Evolutionary conservation across 2,797 vertebrate genomes (phyloP).

Genomic region (Poeciliopsis turneri): DNA sequence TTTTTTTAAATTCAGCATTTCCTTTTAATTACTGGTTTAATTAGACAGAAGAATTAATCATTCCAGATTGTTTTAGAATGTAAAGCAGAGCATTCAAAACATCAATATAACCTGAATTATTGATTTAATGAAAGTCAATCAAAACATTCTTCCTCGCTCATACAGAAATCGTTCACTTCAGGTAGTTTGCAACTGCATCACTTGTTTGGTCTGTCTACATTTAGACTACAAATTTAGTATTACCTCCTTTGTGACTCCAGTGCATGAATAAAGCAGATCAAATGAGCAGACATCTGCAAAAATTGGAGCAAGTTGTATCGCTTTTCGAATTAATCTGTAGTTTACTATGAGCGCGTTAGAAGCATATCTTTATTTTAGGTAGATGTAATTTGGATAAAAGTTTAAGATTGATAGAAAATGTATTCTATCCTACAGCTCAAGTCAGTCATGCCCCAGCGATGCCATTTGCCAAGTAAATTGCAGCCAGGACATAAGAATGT

Average conservation of each 20-base stretch:
- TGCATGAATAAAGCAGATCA: background rate
- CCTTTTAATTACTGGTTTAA: background rate
- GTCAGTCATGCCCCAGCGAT: slow-evolving; percentile 40
- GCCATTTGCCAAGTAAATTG: slow-evolving; percentile 40
- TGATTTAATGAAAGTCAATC: too few species aligned
- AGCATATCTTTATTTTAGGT: background rate
- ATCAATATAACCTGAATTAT: background rate
- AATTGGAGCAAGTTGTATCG: background rate
- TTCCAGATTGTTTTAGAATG: background rate
- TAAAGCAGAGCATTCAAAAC: background rate
- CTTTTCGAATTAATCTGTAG: background rate
- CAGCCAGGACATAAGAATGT: slow-evolving; percentile 32
- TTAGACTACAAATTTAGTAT: background rate
- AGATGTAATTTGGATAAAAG: slow-evolving; percentile 31
- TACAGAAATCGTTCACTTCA: background rate
- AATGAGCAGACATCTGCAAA: background rate
- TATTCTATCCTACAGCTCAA: slow-evolving; percentile 31
- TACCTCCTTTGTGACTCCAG: background rate
- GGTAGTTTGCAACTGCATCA: background rate
- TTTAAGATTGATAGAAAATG: slow-evolving; percentile 30
- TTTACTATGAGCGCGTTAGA: background rate
- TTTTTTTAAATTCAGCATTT: background rate
- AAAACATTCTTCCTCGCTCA: too few species aligned
- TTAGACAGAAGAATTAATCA: background rate
- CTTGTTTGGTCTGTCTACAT: background rate